Conservation (phyloP, 2,113 vertebrate species). For the Crotalus helleri region DNA sequence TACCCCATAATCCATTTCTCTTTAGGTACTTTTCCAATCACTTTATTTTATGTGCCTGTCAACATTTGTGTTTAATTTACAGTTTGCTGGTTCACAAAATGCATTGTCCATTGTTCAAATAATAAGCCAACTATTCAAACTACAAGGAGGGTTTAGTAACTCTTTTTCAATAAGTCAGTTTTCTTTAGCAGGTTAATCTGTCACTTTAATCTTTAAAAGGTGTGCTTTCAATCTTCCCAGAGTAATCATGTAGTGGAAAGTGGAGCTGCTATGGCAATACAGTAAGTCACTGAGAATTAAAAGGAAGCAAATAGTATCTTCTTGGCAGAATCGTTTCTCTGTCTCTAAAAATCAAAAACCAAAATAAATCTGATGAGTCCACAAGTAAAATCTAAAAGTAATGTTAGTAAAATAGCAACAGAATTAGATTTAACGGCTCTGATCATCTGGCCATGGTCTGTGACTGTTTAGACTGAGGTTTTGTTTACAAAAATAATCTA, state of each 20-base stretch:
- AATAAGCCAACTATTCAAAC: background rate
- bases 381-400: background rate
- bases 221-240: background rate
- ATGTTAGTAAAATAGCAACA: background rate
- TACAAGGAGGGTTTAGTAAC: background rate
- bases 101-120: background rate
- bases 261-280: background rate
- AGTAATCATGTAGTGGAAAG: background rate
- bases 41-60: slow-evolving; percentile 43
- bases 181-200: background rate
- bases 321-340: background rate
- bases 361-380: background rate
- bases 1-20: slow-evolving; percentile 52
- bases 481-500: background rate
- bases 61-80: slow-evolving; percentile 45
- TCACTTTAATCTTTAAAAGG: background rate
- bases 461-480: background rate
- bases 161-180: background rate
- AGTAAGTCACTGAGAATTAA: background rate
- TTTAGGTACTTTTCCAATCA: slow-evolving; percentile 53
- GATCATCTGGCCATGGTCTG: too few relatives aligned
- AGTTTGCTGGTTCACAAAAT: background rate
- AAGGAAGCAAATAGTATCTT: background rate
- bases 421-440: background rate
- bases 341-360: background rate